These are phyloP conservation scores for Hipposideros armiger DNA, from an alignment of 2,113 vertebrate species.

Conservation along the genomic window DNA sequence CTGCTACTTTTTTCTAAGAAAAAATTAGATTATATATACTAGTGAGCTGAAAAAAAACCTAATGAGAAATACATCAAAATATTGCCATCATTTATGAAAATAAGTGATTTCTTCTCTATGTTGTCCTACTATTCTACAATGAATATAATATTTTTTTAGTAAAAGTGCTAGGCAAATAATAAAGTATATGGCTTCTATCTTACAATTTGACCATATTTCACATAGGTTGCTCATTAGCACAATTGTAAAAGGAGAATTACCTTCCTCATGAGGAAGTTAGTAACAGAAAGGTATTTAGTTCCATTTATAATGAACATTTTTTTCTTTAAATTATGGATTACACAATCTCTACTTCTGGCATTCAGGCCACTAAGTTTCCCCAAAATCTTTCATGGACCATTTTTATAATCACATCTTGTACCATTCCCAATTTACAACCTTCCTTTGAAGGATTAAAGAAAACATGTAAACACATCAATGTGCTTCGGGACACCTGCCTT, in stretches of 20 bases:
- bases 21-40: background rate
- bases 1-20: background rate
- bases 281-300: background rate
- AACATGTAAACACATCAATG: conserved; percentile 21
- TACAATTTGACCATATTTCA: background rate
- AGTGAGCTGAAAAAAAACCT: background rate
- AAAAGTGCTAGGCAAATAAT: background rate
- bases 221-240: background rate
- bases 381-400: background rate
- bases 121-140: background rate
- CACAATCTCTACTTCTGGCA: background rate
- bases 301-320: background rate
- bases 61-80: background rate
- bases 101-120: background rate
- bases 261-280: background rate
- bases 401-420: background rate
- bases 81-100: background rate
- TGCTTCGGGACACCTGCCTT: background rate
- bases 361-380: background rate
- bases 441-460: conserved; percentile 3
- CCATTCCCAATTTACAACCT: background rate
- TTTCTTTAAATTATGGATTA: background rate
- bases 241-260: background rate
- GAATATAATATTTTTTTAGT: background rate
- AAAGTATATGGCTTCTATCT: background rate